Evolutionary conservation across 2,797 vertebrate genomes (phyloP), one percentile per base, ranked within the genome.

Genomic region (Sciurus vulgaris): DNA sequence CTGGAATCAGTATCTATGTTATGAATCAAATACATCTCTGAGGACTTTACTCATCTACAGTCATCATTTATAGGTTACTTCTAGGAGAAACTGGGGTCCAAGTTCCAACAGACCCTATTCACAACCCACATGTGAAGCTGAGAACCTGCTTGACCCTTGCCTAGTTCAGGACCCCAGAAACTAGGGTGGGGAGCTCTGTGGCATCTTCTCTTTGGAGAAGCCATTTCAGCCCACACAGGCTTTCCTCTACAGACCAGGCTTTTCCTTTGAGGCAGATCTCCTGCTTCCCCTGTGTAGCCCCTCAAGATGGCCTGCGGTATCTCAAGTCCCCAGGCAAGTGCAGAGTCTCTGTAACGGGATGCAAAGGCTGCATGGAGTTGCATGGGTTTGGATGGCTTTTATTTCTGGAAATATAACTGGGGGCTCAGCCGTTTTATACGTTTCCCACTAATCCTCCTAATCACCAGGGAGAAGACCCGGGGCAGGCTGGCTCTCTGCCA

Each of bases 401-500:
- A 51, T 77, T 41, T 91, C 88, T 77, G 70, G 70, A 35, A 70
- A 67, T 79, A 74, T 86, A 89, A 51, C 51, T 38, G 17, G 8
- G 73, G 79, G 38, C 85, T 92, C 7, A 86, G 92, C 47, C 51
- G 76, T 59, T 93, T 72, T 82, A 28, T 73, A 84, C 11, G 54
- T 33, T 85, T 96, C 59, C 89, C 95, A 93, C 77, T 79, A 97
- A 97, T 91, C 93, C 77, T 93, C 78, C 93, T 94, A 91, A 94
- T 85, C 92, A 78, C 69, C 26, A 61, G 93, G 89, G 86, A 95
- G 59, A 95, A 63, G 14, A 97, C 72, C 26, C 26, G 51, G 5
- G 61, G 79, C 22, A 79, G 73, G 9, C 69, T 2, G 61, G 97
- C 95, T 96, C 47, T 20, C 70, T n/a, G 97, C 93, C 82, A 74